These are phyloP conservation scores for Coleophora flavipennella DNA, from an alignment of 2,888 invertebrate species.

Conservation along the genomic window DNA sequence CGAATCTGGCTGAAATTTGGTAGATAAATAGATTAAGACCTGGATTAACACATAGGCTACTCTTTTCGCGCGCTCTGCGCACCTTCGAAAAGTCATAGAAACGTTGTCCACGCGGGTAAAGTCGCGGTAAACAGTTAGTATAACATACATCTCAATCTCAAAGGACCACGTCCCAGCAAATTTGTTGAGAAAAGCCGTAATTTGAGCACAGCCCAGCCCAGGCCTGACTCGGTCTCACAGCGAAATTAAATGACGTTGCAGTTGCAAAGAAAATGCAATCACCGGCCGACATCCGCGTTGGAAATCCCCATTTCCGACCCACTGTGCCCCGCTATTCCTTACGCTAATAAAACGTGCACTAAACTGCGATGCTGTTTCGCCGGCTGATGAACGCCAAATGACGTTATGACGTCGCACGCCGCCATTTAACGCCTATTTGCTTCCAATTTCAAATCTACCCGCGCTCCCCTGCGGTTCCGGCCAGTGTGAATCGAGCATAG, in stretches of 20 bases:
- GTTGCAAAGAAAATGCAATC: conserved; percentile 70
- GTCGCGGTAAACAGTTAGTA: too few species aligned
- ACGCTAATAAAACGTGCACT: conserved; percentile 72
- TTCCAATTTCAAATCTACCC: conserved; percentile 72
- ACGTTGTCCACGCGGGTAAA: too few species aligned
- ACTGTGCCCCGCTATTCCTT: conserved; percentile 69
- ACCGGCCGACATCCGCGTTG: conserved; percentile 58
- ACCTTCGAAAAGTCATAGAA: too few species aligned
- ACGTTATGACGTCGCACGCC: conserved; percentile 71
- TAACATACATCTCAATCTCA: background rate
- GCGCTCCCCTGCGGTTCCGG: conserved; percentile 66
- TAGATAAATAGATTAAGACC: too few species aligned
- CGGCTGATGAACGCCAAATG: conserved; percentile 71
- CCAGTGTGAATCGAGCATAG: conserved; percentile 55
- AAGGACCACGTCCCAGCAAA: conserved; percentile 10
- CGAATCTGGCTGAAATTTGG: too few species aligned
- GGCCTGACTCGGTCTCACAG: conserved; percentile 28
- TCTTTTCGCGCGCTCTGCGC: too few species aligned
- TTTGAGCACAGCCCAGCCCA: conserved; percentile 41
- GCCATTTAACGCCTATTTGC: conserved; percentile 80
- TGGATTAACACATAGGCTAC: too few species aligned
- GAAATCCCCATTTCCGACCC: conserved; percentile 68
- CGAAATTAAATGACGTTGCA: conserved; percentile 65
- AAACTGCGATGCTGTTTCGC: conserved; percentile 68
- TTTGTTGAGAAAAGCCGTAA: conserved; percentile 37